Percentiles rank a stretch among this genome's conserved stretches.
Conservation (phyloP, 2,113 vertebrate species). For the Nyctereutes procyonoides region DNA sequence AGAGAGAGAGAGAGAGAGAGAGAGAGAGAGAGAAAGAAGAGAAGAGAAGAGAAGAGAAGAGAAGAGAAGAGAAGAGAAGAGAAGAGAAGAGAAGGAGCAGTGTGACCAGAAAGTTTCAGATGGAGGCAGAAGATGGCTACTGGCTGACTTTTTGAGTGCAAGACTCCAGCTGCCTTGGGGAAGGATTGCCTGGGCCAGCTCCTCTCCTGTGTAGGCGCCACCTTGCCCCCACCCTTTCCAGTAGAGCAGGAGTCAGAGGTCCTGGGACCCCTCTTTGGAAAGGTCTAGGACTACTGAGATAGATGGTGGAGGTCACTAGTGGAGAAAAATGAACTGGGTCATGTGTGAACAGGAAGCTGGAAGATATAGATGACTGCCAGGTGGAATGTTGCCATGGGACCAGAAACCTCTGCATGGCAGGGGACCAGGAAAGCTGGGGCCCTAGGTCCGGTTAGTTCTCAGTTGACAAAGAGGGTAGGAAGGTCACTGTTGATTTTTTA, state of each 20-base stretch:
- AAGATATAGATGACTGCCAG: conserved; percentile 56
- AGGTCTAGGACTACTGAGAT: conserved; percentile 42
- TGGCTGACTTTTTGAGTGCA: conserved; percentile 32
- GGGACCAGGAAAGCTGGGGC: conserved; percentile 9
- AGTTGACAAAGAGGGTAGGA: conserved; percentile 57
- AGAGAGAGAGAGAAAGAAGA: too few relatives aligned
- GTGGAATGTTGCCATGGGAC: conserved; percentile 2
- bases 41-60: background rate
- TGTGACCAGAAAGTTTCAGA: conserved; percentile 38
- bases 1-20: too few relatives aligned
- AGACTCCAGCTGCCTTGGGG: background rate
- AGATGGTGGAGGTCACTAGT: conserved; percentile 5
- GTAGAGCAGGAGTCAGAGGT: background rate
- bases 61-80: too few relatives aligned
- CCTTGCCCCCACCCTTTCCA: background rate
- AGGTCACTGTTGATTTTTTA: conserved; percentile 23
- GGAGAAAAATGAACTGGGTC: conserved; percentile 42
- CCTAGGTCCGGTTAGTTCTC: conserved; percentile 44
- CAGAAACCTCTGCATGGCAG: background rate
- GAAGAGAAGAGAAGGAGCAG: conserved; percentile 5
- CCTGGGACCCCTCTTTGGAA: background rate
- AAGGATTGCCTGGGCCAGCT: background rate
- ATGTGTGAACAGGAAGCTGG: conserved; percentile 45
- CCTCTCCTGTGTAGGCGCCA: background rate
- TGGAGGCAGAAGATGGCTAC: conserved; percentile 12